A percentile compares a stretch with the other conserved stretches of the same genome.
Evolutionary conservation across 2,797 vertebrate species (phyloP).

Genomic region (Bothrops alternatus): DNA sequence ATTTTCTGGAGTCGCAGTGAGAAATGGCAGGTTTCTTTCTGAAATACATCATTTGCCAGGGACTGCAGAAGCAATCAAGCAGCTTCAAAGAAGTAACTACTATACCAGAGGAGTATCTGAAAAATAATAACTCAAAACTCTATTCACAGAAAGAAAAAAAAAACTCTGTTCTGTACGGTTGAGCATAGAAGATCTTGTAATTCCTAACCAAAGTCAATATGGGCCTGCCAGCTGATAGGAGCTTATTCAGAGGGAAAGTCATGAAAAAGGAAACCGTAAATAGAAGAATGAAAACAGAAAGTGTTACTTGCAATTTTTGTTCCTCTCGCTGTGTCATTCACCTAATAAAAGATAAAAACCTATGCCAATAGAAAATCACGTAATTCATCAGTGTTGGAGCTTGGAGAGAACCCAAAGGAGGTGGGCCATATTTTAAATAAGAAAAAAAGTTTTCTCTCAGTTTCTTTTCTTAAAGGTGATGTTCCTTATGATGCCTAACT

Average conservation of each 20-base stretch:
- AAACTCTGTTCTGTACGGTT: constrained; percentile 56
- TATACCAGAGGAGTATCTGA: constrained; percentile 54
- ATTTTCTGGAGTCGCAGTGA: constrained; percentile 76
- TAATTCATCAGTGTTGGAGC: constrained; percentile 61
- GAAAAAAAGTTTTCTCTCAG: constrained; percentile 56
- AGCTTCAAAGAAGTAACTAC: constrained; percentile 53
- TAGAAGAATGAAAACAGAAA: constrained; percentile 59
- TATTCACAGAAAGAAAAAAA: constrained; percentile 63
- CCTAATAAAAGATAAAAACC: constrained; percentile 57
- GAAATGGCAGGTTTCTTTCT: constrained; percentile 71
- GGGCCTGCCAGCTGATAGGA: constrained; percentile 53
- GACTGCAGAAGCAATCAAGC: constrained; percentile 53
- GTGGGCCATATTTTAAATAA: constrained; percentile 55
- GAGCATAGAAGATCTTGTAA: constrained; percentile 56
- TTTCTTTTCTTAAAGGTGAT: constrained; percentile 52
- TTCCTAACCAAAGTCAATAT: constrained; percentile 59
- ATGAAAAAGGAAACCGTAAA: constrained; percentile 60
- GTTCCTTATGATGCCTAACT: constrained; percentile 59
- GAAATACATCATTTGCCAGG: constrained; percentile 66
- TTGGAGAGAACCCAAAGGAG: constrained; percentile 48
- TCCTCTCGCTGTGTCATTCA: constrained; percentile 67
- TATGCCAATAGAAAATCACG: constrained; percentile 60
- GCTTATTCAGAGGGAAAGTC: constrained; percentile 56
- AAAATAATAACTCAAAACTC: constrained; percentile 59
- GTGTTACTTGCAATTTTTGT: constrained; percentile 49